Percentiles rank a stretch among this genome's conserved stretches.
Conservation (phyloP, 2,113 vertebrate species). For the Myotis yumanensis region DNA sequence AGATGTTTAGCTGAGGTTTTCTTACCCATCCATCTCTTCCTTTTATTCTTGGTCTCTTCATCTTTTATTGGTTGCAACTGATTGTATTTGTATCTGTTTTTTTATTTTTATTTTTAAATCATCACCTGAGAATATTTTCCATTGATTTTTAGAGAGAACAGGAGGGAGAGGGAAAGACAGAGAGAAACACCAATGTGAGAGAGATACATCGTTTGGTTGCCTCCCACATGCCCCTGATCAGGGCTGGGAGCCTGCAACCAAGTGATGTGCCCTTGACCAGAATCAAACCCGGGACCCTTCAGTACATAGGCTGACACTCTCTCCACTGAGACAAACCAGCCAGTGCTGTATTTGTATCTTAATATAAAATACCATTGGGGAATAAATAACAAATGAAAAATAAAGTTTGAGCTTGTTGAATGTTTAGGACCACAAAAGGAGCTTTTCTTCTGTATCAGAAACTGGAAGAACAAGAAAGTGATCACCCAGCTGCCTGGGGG, state of each 20-base stretch:
- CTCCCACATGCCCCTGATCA: no score
- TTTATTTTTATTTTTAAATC: no score
- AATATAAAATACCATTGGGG: neutral
- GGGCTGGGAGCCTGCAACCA: no score
- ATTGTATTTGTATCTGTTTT: neutral
- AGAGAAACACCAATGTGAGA: no score
- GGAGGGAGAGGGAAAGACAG: no score
- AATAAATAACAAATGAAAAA: slow-evolving; percentile 46
- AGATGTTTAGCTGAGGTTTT: slow-evolving; percentile 6
- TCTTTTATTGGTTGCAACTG: neutral
- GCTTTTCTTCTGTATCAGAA: slow-evolving; percentile 50
- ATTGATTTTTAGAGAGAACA: no score
- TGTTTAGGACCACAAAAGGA: slow-evolving; percentile 51
- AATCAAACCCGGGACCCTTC: no score
- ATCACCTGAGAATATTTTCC: no score
- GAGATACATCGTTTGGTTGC: no score
- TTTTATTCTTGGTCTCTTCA: neutral
- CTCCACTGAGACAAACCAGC: no score
- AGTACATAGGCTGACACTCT: no score
- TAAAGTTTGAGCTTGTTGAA: slow-evolving; percentile 16
- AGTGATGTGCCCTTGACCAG: no score
- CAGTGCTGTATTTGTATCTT: neutral
- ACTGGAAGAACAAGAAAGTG: slow-evolving; percentile 67
- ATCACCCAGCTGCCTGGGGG: slow-evolving; percentile 24
- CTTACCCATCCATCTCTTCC: neutral